Evolutionary conservation across 2,888 invertebrate species (phyloP), one percentile per base, ranked within the genome.

Genomic region (Heliconius charithonia): DNA sequence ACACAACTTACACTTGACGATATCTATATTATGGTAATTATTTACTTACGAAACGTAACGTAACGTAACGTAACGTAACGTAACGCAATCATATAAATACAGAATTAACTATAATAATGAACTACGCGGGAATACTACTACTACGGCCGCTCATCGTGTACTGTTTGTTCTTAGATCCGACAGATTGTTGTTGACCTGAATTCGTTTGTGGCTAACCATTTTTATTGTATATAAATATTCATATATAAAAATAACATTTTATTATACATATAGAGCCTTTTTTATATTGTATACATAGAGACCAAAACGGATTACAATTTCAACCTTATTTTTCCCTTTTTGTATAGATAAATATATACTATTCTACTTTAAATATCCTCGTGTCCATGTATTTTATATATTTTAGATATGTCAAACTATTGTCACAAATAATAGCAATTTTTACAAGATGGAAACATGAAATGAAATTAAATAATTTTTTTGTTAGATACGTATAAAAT

Each of bases 11-110:
- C 87, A 91, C 89, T 91, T 72, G 91, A 89, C 90, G 86, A 88
- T 88, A 89, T 85, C 89, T 91, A 91, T 86, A 86, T 88, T 89
- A 91, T 91, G 91, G 92, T 91, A 91, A 90, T 89, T 90, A 86
- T 89, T 89, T 90, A 89, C 89, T 86, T 88, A 89, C 84, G 89
- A 89, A 89, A 91, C 88, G 86, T 88, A 91, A 88, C 25, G 25
- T 88, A n/a, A n/a, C n/a, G n/a, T n/a, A n/a, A n/a, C n/a, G n/a
- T n/a, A n/a, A 89, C 84, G 89, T 89, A 89, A 91, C 88, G 86
- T 88, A 91, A 88, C 25, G 25, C n/a, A 62, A 56, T 85, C 84
- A 84, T 83, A 85, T 83, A 88, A 87, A 85, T 86, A 88, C 86
- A 87, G 89, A 89, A 87, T 89, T 88, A 85, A 87, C 81, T 82